phyloP scores from a whole-genome alignment of 2,888 invertebrate species.

The Tenthredo livida region DNA sequence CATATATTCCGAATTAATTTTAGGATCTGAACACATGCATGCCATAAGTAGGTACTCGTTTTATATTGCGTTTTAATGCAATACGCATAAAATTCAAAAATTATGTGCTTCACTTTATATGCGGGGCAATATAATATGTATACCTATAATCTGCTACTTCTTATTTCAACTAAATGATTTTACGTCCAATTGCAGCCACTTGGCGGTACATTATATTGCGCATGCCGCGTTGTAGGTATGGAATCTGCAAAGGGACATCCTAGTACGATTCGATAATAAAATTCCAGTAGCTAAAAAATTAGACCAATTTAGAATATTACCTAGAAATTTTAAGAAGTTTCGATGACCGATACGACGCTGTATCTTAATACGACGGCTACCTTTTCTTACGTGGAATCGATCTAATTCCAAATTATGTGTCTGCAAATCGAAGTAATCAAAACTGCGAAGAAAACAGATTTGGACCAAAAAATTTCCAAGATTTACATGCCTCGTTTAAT shows the following conservation, averaged over 20 bases:
- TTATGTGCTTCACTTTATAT: not conserved
- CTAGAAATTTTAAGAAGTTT: no score
- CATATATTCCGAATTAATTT: not conserved
- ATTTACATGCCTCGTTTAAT: not conserved
- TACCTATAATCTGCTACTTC: not conserved
- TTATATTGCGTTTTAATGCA: not conserved
- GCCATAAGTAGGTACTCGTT: not conserved
- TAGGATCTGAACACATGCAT: not conserved
- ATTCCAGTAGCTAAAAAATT: not conserved
- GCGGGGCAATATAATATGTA: not conserved
- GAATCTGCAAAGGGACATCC: no score
- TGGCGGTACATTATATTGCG: not conserved
- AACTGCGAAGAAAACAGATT: no score
- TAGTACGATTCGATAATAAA: not conserved
- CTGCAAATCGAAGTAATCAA: no score
- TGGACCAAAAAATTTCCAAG: no score
- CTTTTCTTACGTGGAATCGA: no score
- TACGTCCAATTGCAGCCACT: not conserved
- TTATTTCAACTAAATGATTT: not conserved
- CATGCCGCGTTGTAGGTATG: no score
- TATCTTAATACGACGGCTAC: not conserved
- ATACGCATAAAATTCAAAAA: not conserved
- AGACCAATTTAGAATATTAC: no score
- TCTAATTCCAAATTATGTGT: not conserved
- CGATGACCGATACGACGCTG: no score